Percentiles rank a stretch among this genome's conserved stretches.
phyloP scores from a whole-genome alignment of 2,113 vertebrate species.

The Megalops atlanticus region DNA sequence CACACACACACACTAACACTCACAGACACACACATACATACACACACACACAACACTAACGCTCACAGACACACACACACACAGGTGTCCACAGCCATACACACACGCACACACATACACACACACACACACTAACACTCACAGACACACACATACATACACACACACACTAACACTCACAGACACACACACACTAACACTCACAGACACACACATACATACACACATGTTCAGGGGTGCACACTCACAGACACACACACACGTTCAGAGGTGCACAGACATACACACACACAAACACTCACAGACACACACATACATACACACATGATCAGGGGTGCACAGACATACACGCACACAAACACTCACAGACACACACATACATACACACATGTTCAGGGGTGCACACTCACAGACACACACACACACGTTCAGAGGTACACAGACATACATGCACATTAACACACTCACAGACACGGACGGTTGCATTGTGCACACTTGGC shows the following conservation, averaged over 20 bases:
- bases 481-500: conserved; percentile 51
- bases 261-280: too few relatives aligned
- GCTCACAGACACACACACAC: neutral
- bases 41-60: neutral
- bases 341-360: neutral
- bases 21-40: neutral
- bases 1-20: neutral
- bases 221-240: neutral
- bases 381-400: neutral
- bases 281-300: neutral
- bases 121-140: neutral
- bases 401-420: neutral
- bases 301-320: neutral
- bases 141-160: neutral
- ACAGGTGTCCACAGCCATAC: neutral
- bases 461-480: neutral
- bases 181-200: neutral
- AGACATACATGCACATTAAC: neutral
- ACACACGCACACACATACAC: neutral
- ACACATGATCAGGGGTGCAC: too few relatives aligned
- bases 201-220: too few relatives aligned
- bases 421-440: too few relatives aligned
- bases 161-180: neutral
- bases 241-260: neutral
- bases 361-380: too few relatives aligned